Percentiles rank a stretch among this genome's conserved stretches.
Conservation (phyloP, 2,888 invertebrate genomes). For the Hoplodrina ambigua region DNA sequence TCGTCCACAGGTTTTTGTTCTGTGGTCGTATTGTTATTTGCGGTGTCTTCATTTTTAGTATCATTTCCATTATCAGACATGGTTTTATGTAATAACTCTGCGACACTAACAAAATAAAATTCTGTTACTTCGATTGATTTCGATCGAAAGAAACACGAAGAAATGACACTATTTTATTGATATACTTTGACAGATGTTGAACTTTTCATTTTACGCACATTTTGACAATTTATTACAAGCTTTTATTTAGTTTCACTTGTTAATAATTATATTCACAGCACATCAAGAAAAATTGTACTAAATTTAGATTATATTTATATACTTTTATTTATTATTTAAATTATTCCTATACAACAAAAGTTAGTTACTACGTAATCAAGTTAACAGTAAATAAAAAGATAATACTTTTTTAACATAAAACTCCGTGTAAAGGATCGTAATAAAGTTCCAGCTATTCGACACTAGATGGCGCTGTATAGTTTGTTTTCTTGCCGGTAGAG, state of each 20-base stretch:
- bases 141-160: conserved; percentile 14
- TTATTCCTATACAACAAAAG: not conserved
- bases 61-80: conserved; percentile 71
- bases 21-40: conserved; percentile 68
- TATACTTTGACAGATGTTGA: conserved; percentile 26
- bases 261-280: too few relatives aligned
- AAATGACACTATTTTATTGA: not conserved
- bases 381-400: not conserved
- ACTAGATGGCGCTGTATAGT: conserved; percentile 48
- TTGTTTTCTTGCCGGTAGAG: not conserved
- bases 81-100: conserved; percentile 50
- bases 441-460: conserved; percentile 20
- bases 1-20: conserved; percentile 71
- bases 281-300: too few relatives aligned
- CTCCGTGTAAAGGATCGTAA: conserved; percentile 34
- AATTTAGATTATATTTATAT: too few relatives aligned
- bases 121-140: conserved; percentile 27
- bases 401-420: not conserved
- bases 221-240: too few relatives aligned
- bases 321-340: accelerated
- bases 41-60: conserved; percentile 68
- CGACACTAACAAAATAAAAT: conserved; percentile 15
- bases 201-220: not conserved
- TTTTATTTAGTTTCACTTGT: too few relatives aligned
- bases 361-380: too few relatives aligned